phyloP scores from a whole-genome alignment of 2,797 vertebrate genomes.

The Ispidina picta region DNA sequence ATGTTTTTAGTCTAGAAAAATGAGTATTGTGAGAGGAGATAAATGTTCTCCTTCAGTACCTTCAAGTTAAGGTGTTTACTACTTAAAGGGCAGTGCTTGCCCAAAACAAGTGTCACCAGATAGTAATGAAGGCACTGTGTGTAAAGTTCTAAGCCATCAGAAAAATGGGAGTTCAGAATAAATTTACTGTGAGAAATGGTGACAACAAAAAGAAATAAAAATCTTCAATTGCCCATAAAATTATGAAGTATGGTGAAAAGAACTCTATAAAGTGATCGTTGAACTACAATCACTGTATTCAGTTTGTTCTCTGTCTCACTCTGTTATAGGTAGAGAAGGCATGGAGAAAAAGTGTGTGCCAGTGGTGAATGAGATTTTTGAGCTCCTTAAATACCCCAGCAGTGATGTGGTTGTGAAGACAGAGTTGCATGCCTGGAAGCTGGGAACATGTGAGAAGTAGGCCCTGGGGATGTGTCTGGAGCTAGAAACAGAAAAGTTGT shows the following conservation, averaged over 20 bases:
- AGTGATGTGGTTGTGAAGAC: background rate
- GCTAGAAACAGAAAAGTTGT: background rate
- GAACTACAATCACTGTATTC: background rate
- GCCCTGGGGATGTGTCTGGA: background rate
- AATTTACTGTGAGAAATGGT: background rate
- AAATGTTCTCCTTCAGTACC: background rate
- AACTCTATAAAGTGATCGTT: background rate
- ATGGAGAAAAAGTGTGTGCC: background rate
- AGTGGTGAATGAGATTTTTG: background rate
- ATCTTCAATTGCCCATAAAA: background rate
- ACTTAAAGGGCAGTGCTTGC: background rate
- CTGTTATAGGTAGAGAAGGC: background rate
- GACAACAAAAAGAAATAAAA: background rate
- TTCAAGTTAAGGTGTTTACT: background rate
- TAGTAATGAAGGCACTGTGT: background rate
- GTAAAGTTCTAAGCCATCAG: background rate
- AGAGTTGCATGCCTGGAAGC: background rate
- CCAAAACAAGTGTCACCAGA: background rate
- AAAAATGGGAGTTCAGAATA: background rate
- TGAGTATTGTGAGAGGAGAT: background rate
- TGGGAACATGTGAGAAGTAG: background rate
- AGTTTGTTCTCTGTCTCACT: background rate
- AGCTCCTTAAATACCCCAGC: background rate
- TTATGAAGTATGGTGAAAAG: background rate
- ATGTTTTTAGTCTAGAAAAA: background rate